Conservation (phyloP, 2,797 vertebrate genomes). For the Phrynocephalus forsythii region DNA sequence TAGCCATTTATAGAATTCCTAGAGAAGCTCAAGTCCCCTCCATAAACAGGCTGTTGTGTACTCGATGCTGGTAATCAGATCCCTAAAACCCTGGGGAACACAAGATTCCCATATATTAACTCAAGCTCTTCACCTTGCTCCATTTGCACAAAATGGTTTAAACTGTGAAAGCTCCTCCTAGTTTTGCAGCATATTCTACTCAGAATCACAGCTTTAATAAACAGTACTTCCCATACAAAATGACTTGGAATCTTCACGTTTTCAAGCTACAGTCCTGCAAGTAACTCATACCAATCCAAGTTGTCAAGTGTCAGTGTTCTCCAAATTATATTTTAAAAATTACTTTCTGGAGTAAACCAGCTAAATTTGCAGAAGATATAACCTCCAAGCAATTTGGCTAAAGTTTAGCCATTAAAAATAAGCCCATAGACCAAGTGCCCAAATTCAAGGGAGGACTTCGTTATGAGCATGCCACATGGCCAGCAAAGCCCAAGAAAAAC, state of each 20-base stretch:
- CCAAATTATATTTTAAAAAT: neutral
- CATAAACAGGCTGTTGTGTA: constrained; percentile 1
- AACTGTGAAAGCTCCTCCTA: no score
- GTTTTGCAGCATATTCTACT: neutral
- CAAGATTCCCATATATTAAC: neutral
- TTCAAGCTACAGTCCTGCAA: neutral
- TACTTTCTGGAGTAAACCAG: neutral
- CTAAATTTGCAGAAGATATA: neutral
- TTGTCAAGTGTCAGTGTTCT: neutral
- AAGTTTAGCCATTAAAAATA: neutral
- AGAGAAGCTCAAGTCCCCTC: neutral
- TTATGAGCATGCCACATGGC: neutral
- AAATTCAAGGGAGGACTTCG: neutral
- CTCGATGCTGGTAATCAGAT: neutral
- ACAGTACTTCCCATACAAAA: no score
- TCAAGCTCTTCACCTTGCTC: neutral
- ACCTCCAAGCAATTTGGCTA: neutral
- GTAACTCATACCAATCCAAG: neutral
- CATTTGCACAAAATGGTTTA: neutral
- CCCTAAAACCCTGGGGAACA: neutral
- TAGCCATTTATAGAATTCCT: constrained; percentile 7
- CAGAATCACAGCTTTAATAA: neutral
- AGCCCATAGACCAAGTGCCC: neutral
- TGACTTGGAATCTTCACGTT: neutral
- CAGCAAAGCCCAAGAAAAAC: constrained; percentile 18